phyloP scores from a whole-genome alignment of 2,888 invertebrate species.

The Drosophila paracracens region DNA sequence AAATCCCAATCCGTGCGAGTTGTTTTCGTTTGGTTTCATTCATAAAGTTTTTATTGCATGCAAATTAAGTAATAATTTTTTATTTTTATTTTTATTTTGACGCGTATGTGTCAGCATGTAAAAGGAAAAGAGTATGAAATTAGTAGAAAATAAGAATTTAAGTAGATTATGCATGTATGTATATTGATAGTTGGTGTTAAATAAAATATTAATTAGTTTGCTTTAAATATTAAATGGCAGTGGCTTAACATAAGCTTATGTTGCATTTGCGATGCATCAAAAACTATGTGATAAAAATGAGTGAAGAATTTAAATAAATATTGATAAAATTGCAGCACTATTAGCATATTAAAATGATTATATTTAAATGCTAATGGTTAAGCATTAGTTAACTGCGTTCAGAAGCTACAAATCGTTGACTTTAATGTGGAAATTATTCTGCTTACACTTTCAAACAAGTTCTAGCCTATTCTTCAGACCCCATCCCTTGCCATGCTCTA shows the following conservation, averaged over 20 bases:
- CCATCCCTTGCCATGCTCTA: neutral
- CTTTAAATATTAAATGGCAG: constrained; percentile 28
- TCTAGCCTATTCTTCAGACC: neutral
- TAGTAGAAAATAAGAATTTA: constrained; percentile 53
- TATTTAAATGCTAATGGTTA: neutral
- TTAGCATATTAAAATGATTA: neutral
- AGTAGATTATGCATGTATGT: constrained; percentile 31
- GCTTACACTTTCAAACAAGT: neutral
- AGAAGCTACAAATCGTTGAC: neutral
- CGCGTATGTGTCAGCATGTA: constrained; percentile 72
- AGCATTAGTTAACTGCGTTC: neutral
- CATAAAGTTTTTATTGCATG: constrained; percentile 59
- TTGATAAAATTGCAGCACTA: neutral
- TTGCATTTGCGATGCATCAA: constrained; percentile 51
- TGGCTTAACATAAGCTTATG: constrained; percentile 40
- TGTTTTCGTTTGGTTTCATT: constrained; percentile 44
- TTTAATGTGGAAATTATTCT: neutral
- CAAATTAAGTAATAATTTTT: constrained; percentile 53
- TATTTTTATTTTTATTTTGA: constrained; percentile 37
- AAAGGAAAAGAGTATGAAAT: constrained; percentile 61
- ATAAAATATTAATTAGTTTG: constrained; percentile 37
- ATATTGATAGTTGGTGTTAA: constrained; percentile 15
- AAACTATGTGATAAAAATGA: constrained; percentile 1
- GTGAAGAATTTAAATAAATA: neutral
- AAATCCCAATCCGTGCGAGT: constrained; percentile 69